Percentiles rank a stretch among this genome's conserved stretches.
phyloP scores from a whole-genome alignment of 2,888 invertebrate genomes.

The Eupithecia centaureata region DNA sequence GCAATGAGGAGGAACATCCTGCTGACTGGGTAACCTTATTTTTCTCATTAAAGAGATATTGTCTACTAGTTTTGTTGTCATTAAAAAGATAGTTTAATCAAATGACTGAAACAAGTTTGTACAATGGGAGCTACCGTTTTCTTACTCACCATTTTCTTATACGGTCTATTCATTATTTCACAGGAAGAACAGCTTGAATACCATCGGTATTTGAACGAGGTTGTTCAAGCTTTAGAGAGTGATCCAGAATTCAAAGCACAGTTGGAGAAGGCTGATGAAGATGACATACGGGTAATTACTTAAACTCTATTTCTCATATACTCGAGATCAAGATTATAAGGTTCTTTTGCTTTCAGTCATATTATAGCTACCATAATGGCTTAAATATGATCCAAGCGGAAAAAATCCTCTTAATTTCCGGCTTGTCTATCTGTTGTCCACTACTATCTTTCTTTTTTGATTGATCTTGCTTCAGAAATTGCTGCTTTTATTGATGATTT shows the following conservation, averaged over 20 bases:
- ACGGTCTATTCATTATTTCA: too few species aligned
- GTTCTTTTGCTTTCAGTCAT: too few species aligned
- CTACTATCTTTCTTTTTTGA: background rate
- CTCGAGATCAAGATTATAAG: background rate
- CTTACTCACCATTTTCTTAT: too few species aligned
- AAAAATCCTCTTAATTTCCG: background rate
- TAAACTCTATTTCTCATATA: too few species aligned
- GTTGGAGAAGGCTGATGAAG: slow-evolving; percentile 91
- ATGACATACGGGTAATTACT: slow-evolving; percentile 90
- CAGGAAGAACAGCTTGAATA: slow-evolving; percentile 88
- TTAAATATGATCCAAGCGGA: background rate
- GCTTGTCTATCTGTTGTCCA: background rate
- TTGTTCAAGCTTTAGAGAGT: slow-evolving; percentile 94
- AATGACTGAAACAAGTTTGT: too few species aligned
- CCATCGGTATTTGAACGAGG: slow-evolving; percentile 94
- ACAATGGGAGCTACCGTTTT: too few species aligned
- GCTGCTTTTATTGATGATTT: background rate
- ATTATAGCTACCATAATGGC: too few species aligned
- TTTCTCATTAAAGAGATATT: slow-evolving; percentile 3
- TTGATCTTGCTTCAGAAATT: background rate
- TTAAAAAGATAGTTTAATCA: too few species aligned
- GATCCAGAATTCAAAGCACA: slow-evolving; percentile 93
- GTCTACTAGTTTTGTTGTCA: background rate
- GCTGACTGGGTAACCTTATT: slow-evolving; percentile 72
- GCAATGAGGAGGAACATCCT: slow-evolving; percentile 73